These are phyloP conservation scores for Muscidifurax raptorellus DNA, from an alignment of 1,140 invertebrate genomes.

Conservation along the genomic window DNA sequence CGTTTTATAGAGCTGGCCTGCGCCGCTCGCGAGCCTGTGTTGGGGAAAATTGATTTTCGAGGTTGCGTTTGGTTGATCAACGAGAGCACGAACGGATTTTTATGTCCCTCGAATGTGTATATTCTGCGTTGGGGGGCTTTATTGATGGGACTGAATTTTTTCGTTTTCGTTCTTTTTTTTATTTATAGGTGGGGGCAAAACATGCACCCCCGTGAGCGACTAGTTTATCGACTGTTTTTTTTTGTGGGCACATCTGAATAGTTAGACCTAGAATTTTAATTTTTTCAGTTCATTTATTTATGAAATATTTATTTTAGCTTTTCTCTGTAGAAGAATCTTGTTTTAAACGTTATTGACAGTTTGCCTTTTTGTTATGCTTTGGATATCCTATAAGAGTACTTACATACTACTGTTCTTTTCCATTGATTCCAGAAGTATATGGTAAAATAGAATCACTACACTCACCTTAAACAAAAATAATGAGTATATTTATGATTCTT, in stretches of 20 bases:
- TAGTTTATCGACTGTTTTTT: neutral
- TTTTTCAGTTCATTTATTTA: neutral
- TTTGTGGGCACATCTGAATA: neutral
- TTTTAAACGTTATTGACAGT: too few relatives aligned
- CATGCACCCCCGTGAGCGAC: neutral
- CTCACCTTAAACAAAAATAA: constrained; percentile 20
- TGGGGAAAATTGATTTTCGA: constrained; percentile 35
- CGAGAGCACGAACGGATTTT: constrained; percentile 16
- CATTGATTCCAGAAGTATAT: neutral
- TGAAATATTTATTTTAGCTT: too few relatives aligned
- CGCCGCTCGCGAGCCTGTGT: neutral
- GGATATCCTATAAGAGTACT: too few relatives aligned
- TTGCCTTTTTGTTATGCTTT: too few relatives aligned
- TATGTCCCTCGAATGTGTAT: neutral
- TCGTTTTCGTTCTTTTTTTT: neutral
- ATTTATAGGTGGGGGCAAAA: neutral
- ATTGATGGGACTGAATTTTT: constrained; percentile 1
- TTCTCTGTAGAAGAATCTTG: too few relatives aligned
- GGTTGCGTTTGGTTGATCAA: constrained; percentile 32
- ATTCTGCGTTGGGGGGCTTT: neutral
- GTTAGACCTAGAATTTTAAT: neutral
- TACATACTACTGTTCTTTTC: neutral
- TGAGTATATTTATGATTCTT: neutral
- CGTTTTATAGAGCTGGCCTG: neutral
- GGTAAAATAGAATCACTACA: neutral